Conservation (phyloP, 2,113 vertebrate species). For the Riparia riparia region DNA sequence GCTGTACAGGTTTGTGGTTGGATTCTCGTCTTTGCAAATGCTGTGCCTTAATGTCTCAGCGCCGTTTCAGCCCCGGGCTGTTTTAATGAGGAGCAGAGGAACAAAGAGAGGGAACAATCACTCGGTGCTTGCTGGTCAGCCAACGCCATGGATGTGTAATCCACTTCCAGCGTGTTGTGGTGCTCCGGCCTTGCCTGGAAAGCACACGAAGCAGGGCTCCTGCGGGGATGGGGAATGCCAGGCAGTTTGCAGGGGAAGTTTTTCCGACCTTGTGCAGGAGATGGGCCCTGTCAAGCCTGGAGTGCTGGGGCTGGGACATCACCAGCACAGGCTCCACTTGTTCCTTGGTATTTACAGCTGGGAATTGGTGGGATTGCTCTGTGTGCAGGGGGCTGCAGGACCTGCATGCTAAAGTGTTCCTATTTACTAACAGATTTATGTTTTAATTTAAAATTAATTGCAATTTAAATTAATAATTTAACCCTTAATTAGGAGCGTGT, state of each 20-base stretch:
- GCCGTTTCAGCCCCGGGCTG: not conserved
- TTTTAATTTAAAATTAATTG: conserved; percentile 71
- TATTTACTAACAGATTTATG: conserved; percentile 65
- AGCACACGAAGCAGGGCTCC: conserved; percentile 55
- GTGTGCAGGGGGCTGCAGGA: not conserved
- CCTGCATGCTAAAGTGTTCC: conserved; percentile 59
- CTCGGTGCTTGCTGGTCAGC: conserved; percentile 17
- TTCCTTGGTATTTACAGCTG: conserved; percentile 61
- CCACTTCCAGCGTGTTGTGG: not conserved
- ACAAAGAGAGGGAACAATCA: conserved; percentile 45
- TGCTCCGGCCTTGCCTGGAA: not conserved
- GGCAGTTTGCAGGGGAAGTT: conserved; percentile 65
- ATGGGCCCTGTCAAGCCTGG: conserved; percentile 37
- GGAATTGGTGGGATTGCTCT: conserved; percentile 39
- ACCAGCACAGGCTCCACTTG: not conserved
- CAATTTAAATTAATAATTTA: conserved; percentile 66
- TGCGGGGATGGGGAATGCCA: conserved; percentile 20
- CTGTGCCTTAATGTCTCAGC: not conserved
- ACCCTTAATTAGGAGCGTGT: conserved; percentile 49
- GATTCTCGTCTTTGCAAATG: not conserved
- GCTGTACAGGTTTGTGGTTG: not conserved
- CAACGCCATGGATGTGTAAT: not conserved
- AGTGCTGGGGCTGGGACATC: conserved; percentile 71
- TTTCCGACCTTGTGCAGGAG: conserved; percentile 74
- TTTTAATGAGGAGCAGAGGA: conserved; percentile 20